Evolutionary conservation across 2,888 invertebrate species (phyloP).

Genomic region (Uloborus plumipes): DNA sequence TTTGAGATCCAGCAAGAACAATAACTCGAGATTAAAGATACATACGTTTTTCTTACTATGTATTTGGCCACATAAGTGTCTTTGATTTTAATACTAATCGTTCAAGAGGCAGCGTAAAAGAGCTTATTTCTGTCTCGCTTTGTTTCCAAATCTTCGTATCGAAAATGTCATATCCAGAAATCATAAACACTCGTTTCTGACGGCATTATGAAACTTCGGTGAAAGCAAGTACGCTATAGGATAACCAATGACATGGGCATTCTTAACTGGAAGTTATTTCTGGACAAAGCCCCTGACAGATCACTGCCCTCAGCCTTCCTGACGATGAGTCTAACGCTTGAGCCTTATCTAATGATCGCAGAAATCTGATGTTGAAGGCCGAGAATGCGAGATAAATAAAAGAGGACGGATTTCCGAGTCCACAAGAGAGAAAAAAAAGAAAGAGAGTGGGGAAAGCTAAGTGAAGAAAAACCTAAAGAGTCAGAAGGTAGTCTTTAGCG

Average conservation of each 20-base stretch:
- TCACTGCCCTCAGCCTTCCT: conserved; percentile 4
- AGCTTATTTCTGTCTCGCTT: too few species aligned
- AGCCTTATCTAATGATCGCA: conserved; percentile 34
- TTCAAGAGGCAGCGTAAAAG: too few species aligned
- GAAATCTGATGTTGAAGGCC: conserved; percentile 22
- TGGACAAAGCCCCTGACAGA: conserved; percentile 16
- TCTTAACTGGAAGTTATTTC: conserved; percentile 4
- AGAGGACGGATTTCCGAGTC: conserved; percentile 31
- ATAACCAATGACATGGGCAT: background rate
- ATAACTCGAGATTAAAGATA: too few species aligned
- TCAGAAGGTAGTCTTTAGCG: conserved; percentile 39
- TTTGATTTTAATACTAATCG: too few species aligned
- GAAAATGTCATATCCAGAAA: too few species aligned
- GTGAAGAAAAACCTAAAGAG: conserved; percentile 13
- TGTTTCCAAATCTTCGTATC: too few species aligned
- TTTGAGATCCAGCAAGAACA: too few species aligned
- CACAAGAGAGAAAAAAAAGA: conserved; percentile 16
- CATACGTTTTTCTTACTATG: too few species aligned
- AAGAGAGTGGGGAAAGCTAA: conserved; percentile 2
- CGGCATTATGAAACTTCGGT: too few species aligned
- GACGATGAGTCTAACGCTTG: conserved; percentile 20
- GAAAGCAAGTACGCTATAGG: too few species aligned
- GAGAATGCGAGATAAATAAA: conserved; percentile 45
- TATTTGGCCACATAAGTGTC: too few species aligned
- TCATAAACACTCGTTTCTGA: too few species aligned